Percentiles rank a stretch among this genome's conserved stretches.
Conservation (phyloP, 1,140 invertebrate species). For the Chelonus insularis region DNA sequence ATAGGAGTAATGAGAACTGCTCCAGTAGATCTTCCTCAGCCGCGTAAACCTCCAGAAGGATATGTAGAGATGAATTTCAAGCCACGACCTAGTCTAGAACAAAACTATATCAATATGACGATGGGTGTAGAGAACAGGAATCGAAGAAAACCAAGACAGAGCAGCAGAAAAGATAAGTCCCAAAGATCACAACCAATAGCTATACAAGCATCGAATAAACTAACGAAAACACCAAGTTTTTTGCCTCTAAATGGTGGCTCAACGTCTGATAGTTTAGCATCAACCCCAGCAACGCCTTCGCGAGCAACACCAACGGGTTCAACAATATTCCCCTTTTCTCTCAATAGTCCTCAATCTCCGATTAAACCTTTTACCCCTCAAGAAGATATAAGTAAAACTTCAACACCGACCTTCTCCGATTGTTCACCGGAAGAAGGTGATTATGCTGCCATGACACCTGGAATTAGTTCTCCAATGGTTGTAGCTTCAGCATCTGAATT, state of each 20-base stretch:
- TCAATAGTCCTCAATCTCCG: constrained; percentile 65
- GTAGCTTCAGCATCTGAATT: constrained; percentile 29
- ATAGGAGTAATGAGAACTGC: constrained; percentile 51
- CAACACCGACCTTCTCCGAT: constrained; percentile 28
- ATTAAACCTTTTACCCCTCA: constrained; percentile 52
- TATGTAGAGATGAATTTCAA: constrained; percentile 68
- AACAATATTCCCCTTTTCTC: constrained; percentile 65
- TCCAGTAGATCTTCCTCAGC: constrained; percentile 54
- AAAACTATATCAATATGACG: constrained; percentile 59
- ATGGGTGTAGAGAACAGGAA: constrained; percentile 36
- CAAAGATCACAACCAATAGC: constrained; percentile 64
- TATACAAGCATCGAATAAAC: constrained; percentile 59
- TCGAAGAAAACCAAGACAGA: constrained; percentile 34
- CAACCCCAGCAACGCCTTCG: constrained; percentile 57
- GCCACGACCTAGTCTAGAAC: constrained; percentile 45
- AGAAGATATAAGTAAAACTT: constrained; percentile 30
- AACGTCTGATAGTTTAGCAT: constrained; percentile 51
- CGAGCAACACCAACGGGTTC: constrained; percentile 62
- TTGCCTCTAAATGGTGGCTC: constrained; percentile 52
- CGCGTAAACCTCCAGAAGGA: constrained; percentile 60
- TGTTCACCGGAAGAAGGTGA: constrained; percentile 35
- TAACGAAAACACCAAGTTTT: constrained; percentile 52
- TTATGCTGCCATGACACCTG: constrained; percentile 47
- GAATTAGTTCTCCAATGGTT: constrained; percentile 25
- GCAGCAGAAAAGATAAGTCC: constrained; percentile 54